Percentiles rank a stretch among this genome's conserved stretches.
Conservation (phyloP, 2,113 vertebrate species). For the Nesospiza acunhae region DNA sequence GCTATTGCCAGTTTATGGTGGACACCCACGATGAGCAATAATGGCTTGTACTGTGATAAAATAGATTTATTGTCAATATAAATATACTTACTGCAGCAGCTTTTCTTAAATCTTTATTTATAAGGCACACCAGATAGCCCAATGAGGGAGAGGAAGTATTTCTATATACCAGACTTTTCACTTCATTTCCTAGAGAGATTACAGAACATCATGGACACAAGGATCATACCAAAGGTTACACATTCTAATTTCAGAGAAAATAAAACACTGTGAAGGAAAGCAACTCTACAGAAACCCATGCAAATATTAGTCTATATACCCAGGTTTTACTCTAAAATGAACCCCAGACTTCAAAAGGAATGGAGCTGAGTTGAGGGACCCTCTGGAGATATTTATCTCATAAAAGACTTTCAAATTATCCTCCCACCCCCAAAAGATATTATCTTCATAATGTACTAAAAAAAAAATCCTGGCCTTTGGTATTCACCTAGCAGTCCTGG, state of each 20-base stretch:
- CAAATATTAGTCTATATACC: not conserved
- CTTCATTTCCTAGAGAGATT: constrained; percentile 44
- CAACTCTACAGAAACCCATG: not conserved
- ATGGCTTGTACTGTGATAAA: constrained; percentile 57
- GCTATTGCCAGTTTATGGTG: constrained; percentile 61
- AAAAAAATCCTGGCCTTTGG: not conserved
- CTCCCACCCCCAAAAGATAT: not conserved
- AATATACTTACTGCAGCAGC: constrained; percentile 61
- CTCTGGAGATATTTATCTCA: not conserved
- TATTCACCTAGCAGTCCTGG: constrained; percentile 7
- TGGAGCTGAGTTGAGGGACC: not conserved
- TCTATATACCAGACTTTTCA: constrained; percentile 7
- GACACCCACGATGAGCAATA: constrained; percentile 61
- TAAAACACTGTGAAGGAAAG: not conserved
- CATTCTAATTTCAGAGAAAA: not conserved
- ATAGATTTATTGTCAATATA: constrained; percentile 52
- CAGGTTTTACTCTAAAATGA: not conserved
- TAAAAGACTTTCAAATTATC: constrained; percentile 5
- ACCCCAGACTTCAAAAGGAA: not conserved
- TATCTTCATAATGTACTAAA: not conserved
- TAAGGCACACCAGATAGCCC: constrained; percentile 17
- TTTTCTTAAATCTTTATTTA: constrained; percentile 66
- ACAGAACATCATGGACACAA: not conserved
- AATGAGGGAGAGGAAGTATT: not conserved
- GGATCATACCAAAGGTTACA: not conserved